Percentiles rank a stretch among this genome's conserved stretches.
These are phyloP conservation scores for Lamprotornis superbus DNA, from an alignment of 2,113 vertebrate genomes.

Conservation along the genomic window DNA sequence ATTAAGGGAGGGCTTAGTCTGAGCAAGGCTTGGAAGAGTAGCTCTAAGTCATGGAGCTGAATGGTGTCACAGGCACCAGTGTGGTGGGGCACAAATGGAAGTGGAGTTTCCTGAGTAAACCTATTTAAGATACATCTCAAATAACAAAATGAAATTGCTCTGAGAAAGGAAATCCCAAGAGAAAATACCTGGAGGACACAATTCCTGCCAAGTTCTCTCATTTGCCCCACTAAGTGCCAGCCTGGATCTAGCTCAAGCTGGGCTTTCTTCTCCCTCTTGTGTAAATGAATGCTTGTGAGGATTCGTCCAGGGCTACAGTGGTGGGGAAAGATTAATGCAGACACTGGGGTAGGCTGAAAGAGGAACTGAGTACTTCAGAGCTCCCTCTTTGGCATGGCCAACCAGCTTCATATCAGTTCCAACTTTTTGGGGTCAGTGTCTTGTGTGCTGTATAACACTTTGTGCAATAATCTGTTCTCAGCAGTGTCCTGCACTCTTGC, in stretches of 20 bases:
- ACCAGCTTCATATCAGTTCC: background rate
- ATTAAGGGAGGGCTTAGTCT: background rate
- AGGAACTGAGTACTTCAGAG: background rate
- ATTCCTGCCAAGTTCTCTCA: background rate
- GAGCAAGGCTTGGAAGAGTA: background rate
- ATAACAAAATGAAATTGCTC: background rate
- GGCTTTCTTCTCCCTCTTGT: accelerated
- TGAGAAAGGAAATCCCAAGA: accelerated
- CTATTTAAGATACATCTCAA: background rate
- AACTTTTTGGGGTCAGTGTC: background rate
- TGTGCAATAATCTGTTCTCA: background rate
- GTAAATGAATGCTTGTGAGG: background rate
- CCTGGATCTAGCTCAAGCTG: accelerated
- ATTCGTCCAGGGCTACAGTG: background rate
- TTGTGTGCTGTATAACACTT: background rate
- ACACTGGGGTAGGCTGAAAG: background rate
- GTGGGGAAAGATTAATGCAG: background rate
- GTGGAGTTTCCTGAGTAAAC: background rate
- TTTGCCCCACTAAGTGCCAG: background rate
- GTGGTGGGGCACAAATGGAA: background rate
- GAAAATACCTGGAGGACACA: background rate
- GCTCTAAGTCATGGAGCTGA: background rate
- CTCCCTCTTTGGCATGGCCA: background rate
- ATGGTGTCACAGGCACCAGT: background rate
- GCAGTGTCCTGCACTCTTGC: background rate